A percentile compares a stretch with the other conserved stretches of the same genome.
Evolutionary conservation across 2,797 vertebrate species (phyloP).

Genomic region (Muraenolepis orangiensis): DNA sequence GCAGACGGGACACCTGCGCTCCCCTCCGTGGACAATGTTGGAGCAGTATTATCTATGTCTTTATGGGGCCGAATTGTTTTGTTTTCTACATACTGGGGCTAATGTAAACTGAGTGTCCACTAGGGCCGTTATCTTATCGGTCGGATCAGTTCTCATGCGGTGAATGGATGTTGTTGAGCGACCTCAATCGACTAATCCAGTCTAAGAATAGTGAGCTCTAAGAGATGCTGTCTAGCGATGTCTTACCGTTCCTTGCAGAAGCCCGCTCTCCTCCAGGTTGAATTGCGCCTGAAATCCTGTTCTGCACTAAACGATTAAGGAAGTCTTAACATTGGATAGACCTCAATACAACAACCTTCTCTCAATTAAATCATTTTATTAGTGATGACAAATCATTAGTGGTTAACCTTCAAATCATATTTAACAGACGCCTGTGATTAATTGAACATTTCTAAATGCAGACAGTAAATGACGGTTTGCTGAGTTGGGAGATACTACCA

Average conservation of each 20-base stretch:
- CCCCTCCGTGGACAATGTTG: background rate
- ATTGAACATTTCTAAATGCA: too few species aligned
- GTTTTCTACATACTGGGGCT: background rate
- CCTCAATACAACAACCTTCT: too few species aligned
- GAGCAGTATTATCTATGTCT: background rate
- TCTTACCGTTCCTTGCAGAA: background rate
- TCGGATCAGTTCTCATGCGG: background rate
- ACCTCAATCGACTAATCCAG: background rate
- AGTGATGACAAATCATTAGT: too few species aligned
- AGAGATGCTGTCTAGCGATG: background rate
- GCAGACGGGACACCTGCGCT: background rate
- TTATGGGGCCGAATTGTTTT: background rate
- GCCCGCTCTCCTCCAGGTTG: background rate
- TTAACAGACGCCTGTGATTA: too few species aligned
- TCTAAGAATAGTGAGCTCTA: background rate
- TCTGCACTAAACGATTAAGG: background rate
- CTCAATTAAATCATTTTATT: too few species aligned
- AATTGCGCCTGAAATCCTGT: background rate
- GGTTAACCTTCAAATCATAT: too few species aligned
- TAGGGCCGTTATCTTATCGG: background rate
- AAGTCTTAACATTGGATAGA: background rate
- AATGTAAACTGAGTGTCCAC: background rate
- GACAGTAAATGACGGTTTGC: background rate
- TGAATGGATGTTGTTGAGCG: background rate
- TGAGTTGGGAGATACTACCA: background rate